Evolutionary conservation across 2,797 vertebrate species (phyloP).

Genomic region (Mareca penelope): DNA sequence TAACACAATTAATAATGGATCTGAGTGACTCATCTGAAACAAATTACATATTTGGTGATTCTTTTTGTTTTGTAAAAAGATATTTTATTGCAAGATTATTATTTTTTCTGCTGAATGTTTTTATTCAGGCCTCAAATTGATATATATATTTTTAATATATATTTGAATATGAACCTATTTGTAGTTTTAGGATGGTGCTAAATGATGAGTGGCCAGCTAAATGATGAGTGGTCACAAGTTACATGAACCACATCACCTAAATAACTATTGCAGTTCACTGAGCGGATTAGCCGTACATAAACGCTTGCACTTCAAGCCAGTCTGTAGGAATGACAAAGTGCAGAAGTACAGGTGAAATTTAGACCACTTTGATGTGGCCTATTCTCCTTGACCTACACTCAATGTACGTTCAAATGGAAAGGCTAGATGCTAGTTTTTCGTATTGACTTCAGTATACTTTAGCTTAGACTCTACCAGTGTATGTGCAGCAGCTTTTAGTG

Average conservation of each 20-base stretch:
- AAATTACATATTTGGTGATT: neutral
- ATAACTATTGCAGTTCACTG: neutral
- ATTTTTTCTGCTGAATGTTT: conserved; percentile 17
- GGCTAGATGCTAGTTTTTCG: neutral
- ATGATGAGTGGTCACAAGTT: neutral
- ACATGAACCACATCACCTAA: neutral
- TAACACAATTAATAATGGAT: conserved; percentile 59
- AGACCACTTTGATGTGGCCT: neutral
- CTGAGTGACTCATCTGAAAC: conserved; percentile 35
- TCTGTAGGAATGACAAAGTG: neutral
- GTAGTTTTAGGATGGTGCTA: neutral
- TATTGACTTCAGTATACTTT: neutral
- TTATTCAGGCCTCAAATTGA: neutral
- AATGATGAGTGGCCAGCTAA: neutral
- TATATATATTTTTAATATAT: rapidly evolving
- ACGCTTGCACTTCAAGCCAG: neutral
- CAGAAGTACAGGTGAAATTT: neutral
- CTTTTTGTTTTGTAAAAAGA: neutral
- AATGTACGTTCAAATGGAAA: neutral
- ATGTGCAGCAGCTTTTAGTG: neutral
- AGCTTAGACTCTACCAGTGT: neutral
- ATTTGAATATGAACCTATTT: neutral
- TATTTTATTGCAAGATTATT: neutral
- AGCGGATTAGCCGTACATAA: neutral
- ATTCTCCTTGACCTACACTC: neutral